These are phyloP conservation scores for Mus pahari DNA, from an alignment of 2,113 vertebrate species.

Conservation along the genomic window DNA sequence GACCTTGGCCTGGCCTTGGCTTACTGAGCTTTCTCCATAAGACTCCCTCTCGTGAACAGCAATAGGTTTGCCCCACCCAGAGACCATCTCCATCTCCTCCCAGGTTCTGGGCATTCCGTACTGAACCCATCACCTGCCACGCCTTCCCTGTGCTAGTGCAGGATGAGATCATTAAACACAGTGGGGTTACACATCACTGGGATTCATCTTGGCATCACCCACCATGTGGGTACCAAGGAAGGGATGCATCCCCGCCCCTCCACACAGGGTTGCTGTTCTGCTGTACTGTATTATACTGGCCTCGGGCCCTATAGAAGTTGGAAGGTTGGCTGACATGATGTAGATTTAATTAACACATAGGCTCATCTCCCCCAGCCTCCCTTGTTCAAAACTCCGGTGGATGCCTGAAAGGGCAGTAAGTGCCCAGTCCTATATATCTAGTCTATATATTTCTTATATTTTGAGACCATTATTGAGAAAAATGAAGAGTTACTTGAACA, in stretches of 20 bases:
- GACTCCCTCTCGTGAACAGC: not conserved
- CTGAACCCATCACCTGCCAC: not conserved
- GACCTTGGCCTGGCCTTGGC: not conserved
- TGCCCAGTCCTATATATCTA: not conserved
- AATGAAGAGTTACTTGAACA: not conserved
- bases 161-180: not conserved
- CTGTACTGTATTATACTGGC: not conserved
- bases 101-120: not conserved
- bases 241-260: not conserved
- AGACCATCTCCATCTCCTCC: not conserved
- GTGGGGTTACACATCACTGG: not conserved
- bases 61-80: not conserved
- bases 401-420: not conserved
- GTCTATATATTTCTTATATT: not conserved
- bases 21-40: not conserved
- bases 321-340: not conserved
- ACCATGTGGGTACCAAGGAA: not conserved
- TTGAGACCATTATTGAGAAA: not conserved
- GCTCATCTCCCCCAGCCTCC: not conserved
- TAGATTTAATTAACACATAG: not conserved
- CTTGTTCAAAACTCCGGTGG: not conserved
- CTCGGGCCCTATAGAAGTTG: not conserved
- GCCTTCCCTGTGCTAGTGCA: too few relatives aligned
- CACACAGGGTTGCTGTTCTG: not conserved
- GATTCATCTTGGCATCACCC: not conserved